Conservation (phyloP, 2,113 vertebrate genomes). For the Scophthalmus maximus region DNA sequence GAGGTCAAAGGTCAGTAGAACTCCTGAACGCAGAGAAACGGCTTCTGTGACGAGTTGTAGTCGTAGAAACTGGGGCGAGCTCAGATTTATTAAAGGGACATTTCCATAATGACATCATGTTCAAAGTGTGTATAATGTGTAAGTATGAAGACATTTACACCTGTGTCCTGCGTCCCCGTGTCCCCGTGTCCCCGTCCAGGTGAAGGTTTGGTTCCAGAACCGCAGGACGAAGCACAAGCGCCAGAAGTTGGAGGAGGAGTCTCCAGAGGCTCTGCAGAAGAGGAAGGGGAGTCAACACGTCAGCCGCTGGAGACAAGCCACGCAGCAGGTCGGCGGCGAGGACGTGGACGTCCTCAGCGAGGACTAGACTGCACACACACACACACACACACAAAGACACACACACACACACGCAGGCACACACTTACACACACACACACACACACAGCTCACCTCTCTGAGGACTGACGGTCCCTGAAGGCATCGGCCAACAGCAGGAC, state of each 20-base stretch:
- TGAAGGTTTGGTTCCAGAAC: constrained; percentile 89
- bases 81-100: no score
- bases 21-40: no score
- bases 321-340: constrained; percentile 77
- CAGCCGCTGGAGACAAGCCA: constrained; percentile 84
- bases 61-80: no score
- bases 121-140: no score
- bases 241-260: constrained; percentile 87
- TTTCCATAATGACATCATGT: no score
- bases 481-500: constrained; percentile 22
- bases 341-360: constrained; percentile 84
- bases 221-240: constrained; percentile 87
- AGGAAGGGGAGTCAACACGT: constrained; percentile 85
- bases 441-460: neutral
- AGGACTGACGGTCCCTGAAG: constrained; percentile 34
- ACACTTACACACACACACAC: constrained; percentile 5
- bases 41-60: no score
- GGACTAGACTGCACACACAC: constrained; percentile 67
- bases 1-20: no score
- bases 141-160: no score
- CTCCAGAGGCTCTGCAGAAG: constrained; percentile 83
- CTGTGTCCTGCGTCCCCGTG: no score
- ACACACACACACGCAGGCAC: constrained; percentile 10
- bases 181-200: constrained; percentile 59
- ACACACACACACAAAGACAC: constrained; percentile 1